Base-by-base conservation (phyloP, 2,888 invertebrate genomes). In the Antitype chi region DNA sequence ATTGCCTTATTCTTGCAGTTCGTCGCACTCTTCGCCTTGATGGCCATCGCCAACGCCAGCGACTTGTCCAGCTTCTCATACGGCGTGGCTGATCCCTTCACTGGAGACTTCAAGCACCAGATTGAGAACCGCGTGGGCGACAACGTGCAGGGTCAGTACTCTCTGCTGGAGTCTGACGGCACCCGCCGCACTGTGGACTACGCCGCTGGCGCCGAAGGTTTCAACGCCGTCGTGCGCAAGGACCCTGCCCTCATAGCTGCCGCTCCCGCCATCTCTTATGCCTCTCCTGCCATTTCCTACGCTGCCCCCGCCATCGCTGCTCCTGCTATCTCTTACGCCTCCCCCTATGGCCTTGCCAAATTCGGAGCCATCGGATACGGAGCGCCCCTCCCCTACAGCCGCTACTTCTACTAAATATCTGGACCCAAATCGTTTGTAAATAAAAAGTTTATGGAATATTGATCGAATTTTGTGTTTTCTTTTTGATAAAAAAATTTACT, bases 191-290 rank as follows among this genome's bases (percentile, higher is more conserved):
- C 94, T 49, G 97, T 97, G 3, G 97, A 97, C 92, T 97, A 97
- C 92, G 95, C 95, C 32, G 96, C 97, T 28, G 97, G 97, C 70
- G 94, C 95, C 80, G 93, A 91, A 78, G 97, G 97, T 20, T 97
- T 97, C 94, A 97, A 97, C 93, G 97, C 97, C 67, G 94, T 97
- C 64, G 97, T 97, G 0, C 95, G 95, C 91, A 96, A 95, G 86
- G 96, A 96, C 91, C 93, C 94, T 23, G 93, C 91, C 0, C 77
- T 93, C 68, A 86, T 93, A 76, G 89, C 92, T 63, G 78, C 87
- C 23, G 83, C 88, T 49, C 80, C 85, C 28, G 79, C 82, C 57
- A 82, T 84, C 72, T 85, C 87, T 15, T 88, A 82, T 74, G 79
- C 81, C 53, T 79, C 80, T 38, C 85, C 86, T 49, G 85, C 87